These are phyloP conservation scores for Falco punctatus DNA, from an alignment of 2,113 vertebrate species.

Conservation along the genomic window DNA sequence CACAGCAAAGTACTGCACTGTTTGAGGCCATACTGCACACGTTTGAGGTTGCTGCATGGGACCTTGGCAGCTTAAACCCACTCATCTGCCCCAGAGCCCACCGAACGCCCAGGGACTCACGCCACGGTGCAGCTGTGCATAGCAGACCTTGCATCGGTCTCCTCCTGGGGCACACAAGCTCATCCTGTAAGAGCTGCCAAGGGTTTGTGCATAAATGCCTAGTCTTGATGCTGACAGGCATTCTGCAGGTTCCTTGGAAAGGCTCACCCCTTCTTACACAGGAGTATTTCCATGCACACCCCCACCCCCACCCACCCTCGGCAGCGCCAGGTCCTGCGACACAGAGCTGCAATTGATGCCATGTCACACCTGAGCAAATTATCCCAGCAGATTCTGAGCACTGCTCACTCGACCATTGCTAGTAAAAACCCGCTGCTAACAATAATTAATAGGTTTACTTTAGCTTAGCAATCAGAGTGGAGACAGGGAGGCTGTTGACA, in stretches of 20 bases:
- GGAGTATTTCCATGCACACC: neutral
- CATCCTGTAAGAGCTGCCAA: neutral
- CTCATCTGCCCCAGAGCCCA: neutral
- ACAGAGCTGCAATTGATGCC: neutral
- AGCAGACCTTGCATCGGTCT: neutral
- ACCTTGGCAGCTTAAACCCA: neutral
- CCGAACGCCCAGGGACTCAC: fast-evolving
- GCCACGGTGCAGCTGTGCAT: fast-evolving
- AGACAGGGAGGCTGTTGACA: neutral
- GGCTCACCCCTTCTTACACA: neutral
- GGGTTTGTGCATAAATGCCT: neutral
- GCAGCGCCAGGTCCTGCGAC: neutral
- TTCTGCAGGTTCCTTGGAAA: neutral
- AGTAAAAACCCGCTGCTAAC: neutral
- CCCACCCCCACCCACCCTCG: neutral
- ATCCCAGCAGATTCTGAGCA: neutral
- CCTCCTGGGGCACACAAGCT: neutral
- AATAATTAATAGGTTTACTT: neutral
- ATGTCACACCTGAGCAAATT: neutral
- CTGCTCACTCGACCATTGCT: neutral
- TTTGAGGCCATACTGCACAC: too few species aligned
- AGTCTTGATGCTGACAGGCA: too few species aligned
- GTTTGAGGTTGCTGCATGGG: fast-evolving
- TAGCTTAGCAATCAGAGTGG: neutral
- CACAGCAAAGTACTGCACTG: fast-evolving